Base-by-base conservation (phyloP, 2,797 vertebrate genomes). In the Iguana delicatissima region DNA sequence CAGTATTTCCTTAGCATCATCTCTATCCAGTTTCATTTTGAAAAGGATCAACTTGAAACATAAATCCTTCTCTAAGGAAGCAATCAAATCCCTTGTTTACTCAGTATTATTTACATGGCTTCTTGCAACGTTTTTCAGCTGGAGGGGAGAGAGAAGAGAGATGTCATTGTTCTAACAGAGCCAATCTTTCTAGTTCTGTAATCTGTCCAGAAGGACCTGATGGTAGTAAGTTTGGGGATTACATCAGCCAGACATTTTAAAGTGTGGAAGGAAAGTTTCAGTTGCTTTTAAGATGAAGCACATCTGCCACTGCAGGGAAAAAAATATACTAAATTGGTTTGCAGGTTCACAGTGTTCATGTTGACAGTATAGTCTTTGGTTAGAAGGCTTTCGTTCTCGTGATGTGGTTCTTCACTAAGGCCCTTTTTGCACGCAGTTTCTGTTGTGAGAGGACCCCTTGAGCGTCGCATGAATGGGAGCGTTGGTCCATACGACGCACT, bases 121-220 rank as follows among this genome's bases (percentile, higher is more conserved):
- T 94, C 95, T 96, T 86, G 84, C 42, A 81, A 86, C 29, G 92
- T 62, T 92, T 95, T 24, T 91, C 86, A 46, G 32, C 32, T 93
- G 42, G 91, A 89, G 69, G 80, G 87, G 88, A 80, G 86, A 93
- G 93, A 91, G 64, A 92, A 92, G 86, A 90, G 64, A 94, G 80
- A 84, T 93, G 79, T 1, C 35, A 86, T 38, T 91, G 6, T 93
- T 76, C 89, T 69, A 55, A 26, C 85, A 91, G 87, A 92, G 93
- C 89, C 92, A 92, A 2, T n/a, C 12, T n/a, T 91, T 62, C 91
- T 91, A 92, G 22, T 5, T 93, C 95, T 96, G 93, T 83, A 93
- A 57, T 14, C 46, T 67, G 92, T 93, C 73, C 52, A 81, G 2
- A 38, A 73, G 6, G 18, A 32, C 85, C 6, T 77, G 55, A 42